Evolutionary conservation across 2,113 vertebrate genomes (phyloP).

Genomic region (Phoxinus phoxinus): DNA sequence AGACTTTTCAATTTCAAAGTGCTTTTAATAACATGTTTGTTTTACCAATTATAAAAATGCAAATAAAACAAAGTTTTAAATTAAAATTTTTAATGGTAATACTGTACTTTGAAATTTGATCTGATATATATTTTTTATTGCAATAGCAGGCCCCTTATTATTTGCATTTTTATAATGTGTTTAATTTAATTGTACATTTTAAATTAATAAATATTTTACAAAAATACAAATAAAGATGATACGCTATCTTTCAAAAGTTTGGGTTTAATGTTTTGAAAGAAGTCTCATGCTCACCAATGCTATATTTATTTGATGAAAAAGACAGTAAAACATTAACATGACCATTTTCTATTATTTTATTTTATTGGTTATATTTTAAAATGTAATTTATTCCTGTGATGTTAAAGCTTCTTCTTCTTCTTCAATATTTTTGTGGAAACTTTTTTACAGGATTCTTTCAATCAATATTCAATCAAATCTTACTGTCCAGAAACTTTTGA

Average conservation of each 20-base stretch:
- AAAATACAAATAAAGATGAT: neutral
- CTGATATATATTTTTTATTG: neutral
- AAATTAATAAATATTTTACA: neutral
- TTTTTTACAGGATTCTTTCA: neutral
- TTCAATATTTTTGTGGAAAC: neutral
- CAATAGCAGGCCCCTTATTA: neutral
- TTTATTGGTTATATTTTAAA: neutral
- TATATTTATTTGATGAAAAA: too few species aligned
- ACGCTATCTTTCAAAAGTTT: too few species aligned
- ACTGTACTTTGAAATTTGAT: neutral
- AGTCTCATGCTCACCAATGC: too few species aligned
- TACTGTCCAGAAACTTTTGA: neutral
- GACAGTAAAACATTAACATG: too few species aligned
- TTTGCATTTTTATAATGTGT: too few species aligned
- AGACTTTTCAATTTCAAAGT: neutral
- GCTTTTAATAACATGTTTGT: neutral
- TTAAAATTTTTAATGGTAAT: neutral
- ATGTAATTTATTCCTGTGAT: neutral
- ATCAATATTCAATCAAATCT: neutral
- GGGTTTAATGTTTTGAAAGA: too few species aligned
- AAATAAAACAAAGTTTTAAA: neutral
- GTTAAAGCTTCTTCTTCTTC: neutral
- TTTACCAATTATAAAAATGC: neutral
- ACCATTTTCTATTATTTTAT: too few species aligned
- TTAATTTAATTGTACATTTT: too few species aligned